phyloP scores from a whole-genome alignment of 35 echinoderm and acorn worm species.

The Diadema setosum region DNA sequence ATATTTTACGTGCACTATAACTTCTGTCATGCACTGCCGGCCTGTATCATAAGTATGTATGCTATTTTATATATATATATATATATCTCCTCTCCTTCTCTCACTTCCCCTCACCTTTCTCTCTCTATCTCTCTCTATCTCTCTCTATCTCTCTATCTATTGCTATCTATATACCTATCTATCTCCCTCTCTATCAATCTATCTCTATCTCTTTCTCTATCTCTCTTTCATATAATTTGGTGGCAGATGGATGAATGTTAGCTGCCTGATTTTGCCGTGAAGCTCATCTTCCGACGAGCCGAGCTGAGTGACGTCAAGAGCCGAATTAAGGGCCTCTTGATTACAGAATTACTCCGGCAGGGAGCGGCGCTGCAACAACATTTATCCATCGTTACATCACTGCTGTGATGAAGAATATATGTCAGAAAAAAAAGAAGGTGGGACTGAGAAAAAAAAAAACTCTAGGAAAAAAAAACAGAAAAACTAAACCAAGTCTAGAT shows the following conservation, averaged over 20 bases:
- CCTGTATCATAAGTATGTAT: too few species aligned
- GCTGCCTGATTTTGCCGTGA: neutral
- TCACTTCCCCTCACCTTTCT: neutral
- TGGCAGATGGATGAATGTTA: neutral
- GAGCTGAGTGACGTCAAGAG: neutral
- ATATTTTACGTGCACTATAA: too few species aligned
- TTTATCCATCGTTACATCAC: neutral
- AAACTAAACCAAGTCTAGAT: too few species aligned
- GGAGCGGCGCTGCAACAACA: neutral
- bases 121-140: neutral
- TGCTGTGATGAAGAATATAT: neutral
- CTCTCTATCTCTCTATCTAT: neutral
- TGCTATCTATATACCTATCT: neutral
- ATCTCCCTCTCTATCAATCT: neutral
- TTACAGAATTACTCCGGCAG: constrained; percentile 6
- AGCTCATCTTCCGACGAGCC: neutral
- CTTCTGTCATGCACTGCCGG: too few species aligned
- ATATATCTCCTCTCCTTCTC: too few species aligned
- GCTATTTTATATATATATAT: too few species aligned
- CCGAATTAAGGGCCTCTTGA: neutral
- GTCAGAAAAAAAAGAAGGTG: neutral
- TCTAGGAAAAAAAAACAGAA: too few species aligned
- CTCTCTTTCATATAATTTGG: neutral
- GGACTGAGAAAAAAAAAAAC: too few species aligned
- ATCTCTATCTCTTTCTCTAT: neutral